These are phyloP conservation scores for Carterocephalus palaemon DNA, from an alignment of 2,888 invertebrate species.

Conservation along the genomic window DNA sequence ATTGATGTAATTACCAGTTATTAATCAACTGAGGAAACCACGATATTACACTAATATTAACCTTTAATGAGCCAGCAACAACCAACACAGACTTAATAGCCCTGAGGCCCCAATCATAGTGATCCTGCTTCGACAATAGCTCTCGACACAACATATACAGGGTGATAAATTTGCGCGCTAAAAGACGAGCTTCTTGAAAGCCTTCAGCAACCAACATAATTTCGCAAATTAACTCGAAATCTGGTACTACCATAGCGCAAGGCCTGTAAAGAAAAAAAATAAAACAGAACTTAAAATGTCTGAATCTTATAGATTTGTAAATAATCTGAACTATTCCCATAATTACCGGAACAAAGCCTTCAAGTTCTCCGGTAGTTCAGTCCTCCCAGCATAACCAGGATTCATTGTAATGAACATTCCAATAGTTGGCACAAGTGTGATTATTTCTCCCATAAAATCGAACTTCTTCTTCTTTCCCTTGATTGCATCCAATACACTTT, in stretches of 20 bases:
- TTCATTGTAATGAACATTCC: conserved; percentile 98
- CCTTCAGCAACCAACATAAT: conserved; percentile 98
- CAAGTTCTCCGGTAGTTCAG: conserved; percentile 91
- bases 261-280: conserved; percentile 80
- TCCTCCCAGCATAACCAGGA: conserved; percentile 95
- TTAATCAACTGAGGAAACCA: too few species aligned
- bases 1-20: too few species aligned
- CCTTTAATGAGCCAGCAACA: conserved; percentile 94
- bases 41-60: conserved; percentile 32
- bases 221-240: conserved; percentile 96
- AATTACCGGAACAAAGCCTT: conserved; percentile 80
- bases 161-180: conserved; percentile 96
- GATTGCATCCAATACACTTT: conserved; percentile 91
- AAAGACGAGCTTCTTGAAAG: conserved; percentile 92
- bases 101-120: conserved; percentile 97
- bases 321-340: too few species aligned
- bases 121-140: conserved; percentile 95
- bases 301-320: background rate
- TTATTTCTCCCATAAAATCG: conserved; percentile 90
- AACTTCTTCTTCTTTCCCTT: conserved; percentile 88
- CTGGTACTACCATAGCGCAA: conserved; percentile 98
- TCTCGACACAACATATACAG: conserved; percentile 93
- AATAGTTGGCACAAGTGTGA: conserved; percentile 85
- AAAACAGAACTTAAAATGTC: background rate
- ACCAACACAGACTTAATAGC: conserved; percentile 97